phyloP scores from a whole-genome alignment of 2,888 invertebrate genomes.

The Monochamus alternatus region DNA sequence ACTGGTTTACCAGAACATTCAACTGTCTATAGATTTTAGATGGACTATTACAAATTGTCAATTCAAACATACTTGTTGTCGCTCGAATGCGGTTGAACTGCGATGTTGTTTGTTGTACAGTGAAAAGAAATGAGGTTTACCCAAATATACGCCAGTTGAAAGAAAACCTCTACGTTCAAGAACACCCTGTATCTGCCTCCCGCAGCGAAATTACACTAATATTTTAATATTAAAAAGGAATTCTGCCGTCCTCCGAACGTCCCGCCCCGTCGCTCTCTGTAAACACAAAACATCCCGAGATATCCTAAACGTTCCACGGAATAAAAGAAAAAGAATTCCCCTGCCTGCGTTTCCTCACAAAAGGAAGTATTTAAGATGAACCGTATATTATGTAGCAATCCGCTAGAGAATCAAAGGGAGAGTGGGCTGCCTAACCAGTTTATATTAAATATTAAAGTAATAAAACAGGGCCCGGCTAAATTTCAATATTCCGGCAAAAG shows the following conservation, averaged over 20 bases:
- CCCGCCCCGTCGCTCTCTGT: neutral
- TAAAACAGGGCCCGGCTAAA: conserved; percentile 32
- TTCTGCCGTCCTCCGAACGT: too few relatives aligned
- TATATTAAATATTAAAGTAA: conserved; percentile 37
- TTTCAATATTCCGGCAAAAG: conserved; percentile 30
- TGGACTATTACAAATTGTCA: too few relatives aligned
- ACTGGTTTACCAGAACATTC: too few relatives aligned
- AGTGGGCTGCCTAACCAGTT: conserved; percentile 15
- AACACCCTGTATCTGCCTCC: neutral
- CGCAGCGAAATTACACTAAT: too few relatives aligned
- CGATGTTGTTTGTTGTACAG: too few relatives aligned
- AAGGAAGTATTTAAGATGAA: conserved; percentile 16
- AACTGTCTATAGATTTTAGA: too few relatives aligned
- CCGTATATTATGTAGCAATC: conserved; percentile 6
- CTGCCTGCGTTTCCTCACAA: neutral
- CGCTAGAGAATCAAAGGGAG: neutral
- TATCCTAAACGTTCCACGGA: neutral
- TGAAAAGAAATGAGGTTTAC: too few relatives aligned
- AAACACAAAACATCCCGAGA: neutral
- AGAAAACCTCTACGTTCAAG: too few relatives aligned
- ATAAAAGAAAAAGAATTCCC: conserved; percentile 16
- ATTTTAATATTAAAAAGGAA: too few relatives aligned
- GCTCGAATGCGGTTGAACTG: too few relatives aligned
- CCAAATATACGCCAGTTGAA: too few relatives aligned
- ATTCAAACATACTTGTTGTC: too few relatives aligned